Evolutionary conservation across 2,797 vertebrate genomes (phyloP), one percentile per base, ranked within the genome.

Genomic region (Amazona ochrocephala): DNA sequence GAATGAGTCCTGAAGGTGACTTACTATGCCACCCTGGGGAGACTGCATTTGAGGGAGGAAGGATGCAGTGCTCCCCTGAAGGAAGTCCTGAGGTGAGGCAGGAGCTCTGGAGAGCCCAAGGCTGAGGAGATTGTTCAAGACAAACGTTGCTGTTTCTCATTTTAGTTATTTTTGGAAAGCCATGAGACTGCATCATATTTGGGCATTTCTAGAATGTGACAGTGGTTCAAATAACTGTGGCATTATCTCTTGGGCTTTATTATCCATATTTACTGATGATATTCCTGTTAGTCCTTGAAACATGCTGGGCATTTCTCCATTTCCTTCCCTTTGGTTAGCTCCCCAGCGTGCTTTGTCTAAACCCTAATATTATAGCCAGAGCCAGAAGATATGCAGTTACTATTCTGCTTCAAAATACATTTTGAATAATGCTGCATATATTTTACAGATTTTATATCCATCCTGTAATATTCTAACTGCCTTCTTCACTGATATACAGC

Each of bases 401-500:
- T 93, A 42, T 93, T 93, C 94, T 90, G 30, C 50, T 73, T 92
- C 91, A 91, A 97, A 97, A 96, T 90, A 51, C 66, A 82, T 95
- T 90, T 95, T 96, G 92, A 95, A 84, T 96, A 95, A 94, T 92
- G 89, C 61, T 92, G 66, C 90, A 92, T 96, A 93, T 94, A 96
- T 97, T 90, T 96, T 85, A 94, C 84, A 72, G 73, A 90, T 95
- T 94, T 96, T 91, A 92, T 95, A 94, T 93, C 89, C 73, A 64
- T 96, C 96, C 86, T 95, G 72, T 96, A 96, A 97, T 96, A 94
- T 93, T 96, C 93, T 90, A 91, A 96, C 95, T 96, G 85, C 87
- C 85, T 78, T 51, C 83, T 93, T 94, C n/a, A 2, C 74, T 97
- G 95, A 97, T 84, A 94, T 94, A 96, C 66, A 89, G 93, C 56